phyloP scores from a whole-genome alignment of 2,113 vertebrate genomes.

The Xenopus tropicalis region DNA sequence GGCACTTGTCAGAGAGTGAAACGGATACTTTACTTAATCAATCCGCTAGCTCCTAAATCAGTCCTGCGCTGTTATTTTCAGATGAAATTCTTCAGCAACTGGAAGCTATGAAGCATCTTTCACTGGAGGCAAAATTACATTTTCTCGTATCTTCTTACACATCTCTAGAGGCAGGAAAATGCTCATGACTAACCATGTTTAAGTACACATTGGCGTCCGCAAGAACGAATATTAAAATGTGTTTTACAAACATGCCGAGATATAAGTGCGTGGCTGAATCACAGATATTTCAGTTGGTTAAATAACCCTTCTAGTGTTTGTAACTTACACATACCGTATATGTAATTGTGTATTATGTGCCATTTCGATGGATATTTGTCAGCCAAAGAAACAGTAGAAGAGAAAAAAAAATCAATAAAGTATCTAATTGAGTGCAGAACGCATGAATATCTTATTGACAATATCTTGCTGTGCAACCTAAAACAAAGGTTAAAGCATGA shows the following conservation, averaged over 20 bases:
- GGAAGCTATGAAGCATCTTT: constrained; percentile 7
- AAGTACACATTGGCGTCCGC: too few species aligned
- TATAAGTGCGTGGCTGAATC: too few species aligned
- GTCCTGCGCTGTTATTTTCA: constrained; percentile 18
- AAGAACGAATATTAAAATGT: too few species aligned
- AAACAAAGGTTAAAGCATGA: background rate
- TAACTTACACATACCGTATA: too few species aligned
- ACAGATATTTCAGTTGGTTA: too few species aligned
- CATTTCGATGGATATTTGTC: background rate
- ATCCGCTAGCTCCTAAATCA: constrained; percentile 18
- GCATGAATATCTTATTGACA: constrained; percentile 1
- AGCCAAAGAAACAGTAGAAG: background rate
- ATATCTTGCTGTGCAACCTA: background rate
- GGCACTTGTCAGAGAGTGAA: constrained; percentile 12
- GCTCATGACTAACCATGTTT: background rate
- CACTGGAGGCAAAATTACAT: background rate
- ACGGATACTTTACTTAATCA: constrained; percentile 30
- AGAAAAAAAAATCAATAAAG: constrained; percentile 1
- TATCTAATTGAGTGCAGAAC: background rate
- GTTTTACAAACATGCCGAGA: too few species aligned
- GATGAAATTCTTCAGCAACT: background rate
- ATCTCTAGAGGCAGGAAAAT: background rate
- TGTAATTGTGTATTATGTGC: background rate
- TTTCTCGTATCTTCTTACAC: constrained; percentile 8
- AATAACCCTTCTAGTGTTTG: too few species aligned